phyloP scores from a whole-genome alignment of 1,140 invertebrate genomes.

The Rhizoglyphus robini region DNA sequence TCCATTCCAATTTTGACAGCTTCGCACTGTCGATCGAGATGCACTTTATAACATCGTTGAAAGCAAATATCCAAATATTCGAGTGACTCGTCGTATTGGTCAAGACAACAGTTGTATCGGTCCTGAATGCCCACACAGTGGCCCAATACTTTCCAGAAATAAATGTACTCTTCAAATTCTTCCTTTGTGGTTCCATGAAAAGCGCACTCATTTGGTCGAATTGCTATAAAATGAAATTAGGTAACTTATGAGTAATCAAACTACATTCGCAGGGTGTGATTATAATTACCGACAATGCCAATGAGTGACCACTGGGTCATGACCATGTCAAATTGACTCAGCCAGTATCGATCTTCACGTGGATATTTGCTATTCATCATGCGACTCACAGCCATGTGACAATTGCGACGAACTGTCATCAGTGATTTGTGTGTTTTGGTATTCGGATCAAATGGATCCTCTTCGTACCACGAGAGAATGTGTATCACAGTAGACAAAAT shows the following conservation, averaged over 20 bases:
- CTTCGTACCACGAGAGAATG: conserved; percentile 19
- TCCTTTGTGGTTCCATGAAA: conserved; percentile 31
- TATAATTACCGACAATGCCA: conserved; percentile 24
- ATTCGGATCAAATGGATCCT: conserved; percentile 15
- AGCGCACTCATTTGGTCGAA: conserved; percentile 17
- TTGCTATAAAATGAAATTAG: neutral
- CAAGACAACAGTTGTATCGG: conserved; percentile 45
- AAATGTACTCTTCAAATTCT: conserved; percentile 55
- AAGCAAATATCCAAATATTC: conserved; percentile 20
- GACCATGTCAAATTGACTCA: conserved; percentile 32
- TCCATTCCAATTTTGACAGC: conserved; percentile 12
- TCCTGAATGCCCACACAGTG: conserved; percentile 65
- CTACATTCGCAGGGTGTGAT: too few species aligned
- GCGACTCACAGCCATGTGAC: conserved; percentile 15
- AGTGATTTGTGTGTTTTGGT: conserved; percentile 9
- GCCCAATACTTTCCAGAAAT: conserved; percentile 70
- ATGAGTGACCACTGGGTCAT: conserved; percentile 32
- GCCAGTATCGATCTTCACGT: neutral
- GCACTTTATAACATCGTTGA: conserved; percentile 19
- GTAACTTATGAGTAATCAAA: too few species aligned
- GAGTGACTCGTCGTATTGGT: conserved; percentile 15
- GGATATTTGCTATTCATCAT: conserved; percentile 18
- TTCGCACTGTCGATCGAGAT: conserved; percentile 14
- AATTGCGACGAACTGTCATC: conserved; percentile 11
- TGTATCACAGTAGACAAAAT: conserved; percentile 19